Evolutionary conservation across 2,113 vertebrate genomes (phyloP).

Genomic region (Spheniscus mendiculus): DNA sequence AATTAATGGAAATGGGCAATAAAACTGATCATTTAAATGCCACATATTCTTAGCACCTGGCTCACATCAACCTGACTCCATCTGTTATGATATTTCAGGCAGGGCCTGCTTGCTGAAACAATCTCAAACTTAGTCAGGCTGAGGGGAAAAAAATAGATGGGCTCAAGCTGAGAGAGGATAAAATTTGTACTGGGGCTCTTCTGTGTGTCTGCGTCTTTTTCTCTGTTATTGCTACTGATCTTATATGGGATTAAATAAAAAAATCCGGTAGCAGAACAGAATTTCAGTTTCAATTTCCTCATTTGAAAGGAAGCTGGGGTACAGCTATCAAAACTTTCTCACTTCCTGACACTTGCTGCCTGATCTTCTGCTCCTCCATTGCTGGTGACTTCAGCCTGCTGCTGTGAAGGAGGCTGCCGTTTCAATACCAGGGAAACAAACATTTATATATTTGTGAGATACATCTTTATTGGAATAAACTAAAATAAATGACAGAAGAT

Average conservation of each 20-base stretch:
- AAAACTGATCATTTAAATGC: conserved; percentile 1
- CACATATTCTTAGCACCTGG: not conserved
- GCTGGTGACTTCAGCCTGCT: not conserved
- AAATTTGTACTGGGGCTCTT: not conserved
- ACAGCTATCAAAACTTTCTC: not conserved
- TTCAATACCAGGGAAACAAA: not conserved
- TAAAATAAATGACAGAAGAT: not conserved
- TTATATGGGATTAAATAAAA: not conserved
- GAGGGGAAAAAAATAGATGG: not conserved
- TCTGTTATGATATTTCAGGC: not conserved
- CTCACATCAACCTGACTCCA: not conserved
- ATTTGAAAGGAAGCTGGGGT: not conserved
- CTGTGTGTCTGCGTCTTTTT: not conserved
- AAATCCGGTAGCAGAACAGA: not conserved
- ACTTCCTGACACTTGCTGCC: not conserved
- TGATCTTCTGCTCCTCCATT: not conserved
- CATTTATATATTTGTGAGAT: not conserved
- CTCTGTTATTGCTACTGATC: not conserved
- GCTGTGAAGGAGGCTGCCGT: not conserved
- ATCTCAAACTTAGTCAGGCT: not conserved
- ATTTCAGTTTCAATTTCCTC: conserved; percentile 4
- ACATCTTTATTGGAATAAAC: not conserved
- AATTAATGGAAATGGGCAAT: not conserved
- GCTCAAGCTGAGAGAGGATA: not conserved
- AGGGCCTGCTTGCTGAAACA: not conserved